Base-by-base conservation (phyloP, 2,797 vertebrate genomes). In the Taenioides sp. region DNA sequence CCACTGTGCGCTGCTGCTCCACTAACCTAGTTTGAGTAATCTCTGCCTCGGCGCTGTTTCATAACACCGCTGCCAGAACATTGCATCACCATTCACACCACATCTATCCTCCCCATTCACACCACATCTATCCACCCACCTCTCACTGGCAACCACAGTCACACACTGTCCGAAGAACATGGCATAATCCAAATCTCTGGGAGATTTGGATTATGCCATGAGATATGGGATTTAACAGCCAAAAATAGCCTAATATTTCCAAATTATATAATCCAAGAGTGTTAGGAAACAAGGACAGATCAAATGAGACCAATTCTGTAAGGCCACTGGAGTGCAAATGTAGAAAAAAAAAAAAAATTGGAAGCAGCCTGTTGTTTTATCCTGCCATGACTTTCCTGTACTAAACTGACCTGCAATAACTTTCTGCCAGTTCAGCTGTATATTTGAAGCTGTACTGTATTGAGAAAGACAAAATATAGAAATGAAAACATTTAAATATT, bases 11-110 rank as follows among this genome's bases (percentile, higher is more conserved):
- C 82, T 75, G 71, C 87, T 92, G 91, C 79, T 93, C 93, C 79
- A 94, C 90, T 94, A 93, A 94, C 93, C 93, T 90, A 92, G 90
- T 94, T 93, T 88, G 80, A 85, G 89, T 93, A 93, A 95, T 93
- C 92, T 92, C 90, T 89, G 83, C 89, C 86, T 90, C 89, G 81
- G 87, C 83, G 80, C 86, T 88, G 91, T 93, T 94, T 94, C 89
- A 92, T 93, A 93, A 93, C 84, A 90, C 58, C 23, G 67, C 90
- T 89, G 90, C 91, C 86, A 90, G 86, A 86, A 70, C 80, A 90
- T 93, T 95, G 92, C 92, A 93, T 95, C 92, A 18, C 25, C 57
- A 52, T 67, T 34, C 49, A 67, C 65, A 55, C 65, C 52, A 34
- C 66, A 67, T 67, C 23, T 60, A 71, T 65, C 7, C 28, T 27